A percentile compares a stretch with the other conserved stretches of the same genome.
phyloP scores from a whole-genome alignment of 2,113 vertebrate species.

The Suncus etruscus region DNA sequence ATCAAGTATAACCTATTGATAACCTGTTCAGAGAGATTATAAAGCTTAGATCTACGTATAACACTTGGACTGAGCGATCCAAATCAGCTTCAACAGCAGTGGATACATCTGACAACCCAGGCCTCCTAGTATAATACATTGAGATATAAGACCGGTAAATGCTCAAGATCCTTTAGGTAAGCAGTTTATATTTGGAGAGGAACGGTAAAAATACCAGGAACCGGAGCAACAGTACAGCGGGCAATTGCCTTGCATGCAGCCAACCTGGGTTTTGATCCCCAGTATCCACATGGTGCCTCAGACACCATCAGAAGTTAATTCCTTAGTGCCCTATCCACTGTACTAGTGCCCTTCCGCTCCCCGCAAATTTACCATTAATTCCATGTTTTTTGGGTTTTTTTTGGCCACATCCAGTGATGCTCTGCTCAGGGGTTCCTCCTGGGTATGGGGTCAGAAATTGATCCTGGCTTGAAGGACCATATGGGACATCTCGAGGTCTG shows the following conservation, averaged over 20 bases:
- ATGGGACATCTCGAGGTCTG: too few species aligned
- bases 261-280: too few species aligned
- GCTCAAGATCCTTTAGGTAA: constrained; percentile 3
- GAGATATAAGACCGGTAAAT: neutral
- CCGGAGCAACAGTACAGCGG: neutral
- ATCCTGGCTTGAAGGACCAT: too few species aligned
- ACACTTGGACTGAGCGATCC: neutral
- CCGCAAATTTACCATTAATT: too few species aligned
- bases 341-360: neutral
- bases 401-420: too few species aligned
- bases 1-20: neutral
- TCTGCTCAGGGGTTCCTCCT: too few species aligned
- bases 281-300: too few species aligned
- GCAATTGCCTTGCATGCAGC: neutral
- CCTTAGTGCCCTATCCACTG: neutral
- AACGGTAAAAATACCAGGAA: neutral
- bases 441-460: too few species aligned
- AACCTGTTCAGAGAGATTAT: neutral
- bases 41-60: neutral
- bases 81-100: neutral
- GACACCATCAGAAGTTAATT: neutral
- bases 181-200: neutral
- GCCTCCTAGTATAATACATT: neutral
- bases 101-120: neutral
- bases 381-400: too few species aligned